These are phyloP conservation scores for Bubalus kerabau DNA, from an alignment of 2,113 vertebrate genomes.

Conservation along the genomic window DNA sequence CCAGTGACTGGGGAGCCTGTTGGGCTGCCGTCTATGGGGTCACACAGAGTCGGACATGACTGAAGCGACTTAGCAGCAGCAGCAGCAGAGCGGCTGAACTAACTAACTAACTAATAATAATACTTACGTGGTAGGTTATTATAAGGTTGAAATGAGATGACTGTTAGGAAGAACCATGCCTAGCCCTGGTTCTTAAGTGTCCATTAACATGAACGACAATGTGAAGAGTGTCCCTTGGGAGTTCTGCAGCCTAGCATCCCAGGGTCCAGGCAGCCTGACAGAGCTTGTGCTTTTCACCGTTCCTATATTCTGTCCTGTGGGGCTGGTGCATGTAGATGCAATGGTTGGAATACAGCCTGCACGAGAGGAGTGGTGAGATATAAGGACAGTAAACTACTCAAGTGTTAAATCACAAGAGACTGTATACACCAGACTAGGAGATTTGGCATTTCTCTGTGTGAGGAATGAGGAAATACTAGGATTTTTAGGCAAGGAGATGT, in stretches of 20 bases:
- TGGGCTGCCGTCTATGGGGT: no score
- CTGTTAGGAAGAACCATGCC: neutral
- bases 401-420: neutral
- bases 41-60: no score
- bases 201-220: neutral
- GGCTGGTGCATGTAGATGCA: neutral
- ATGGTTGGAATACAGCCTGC: neutral
- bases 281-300: neutral
- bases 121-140: neutral
- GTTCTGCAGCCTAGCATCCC: neutral
- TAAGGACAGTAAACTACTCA: neutral
- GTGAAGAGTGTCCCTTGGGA: neutral
- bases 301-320: neutral
- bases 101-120: no score
- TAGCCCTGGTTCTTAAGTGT: neutral
- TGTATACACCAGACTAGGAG: neutral
- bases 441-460: neutral
- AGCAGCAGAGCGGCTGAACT: no score
- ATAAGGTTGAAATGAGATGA: neutral
- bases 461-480: neutral
- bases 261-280: neutral
- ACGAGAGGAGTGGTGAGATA: neutral
- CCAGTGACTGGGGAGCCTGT: no score
- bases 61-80: no score
- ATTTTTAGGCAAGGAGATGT: neutral